These are phyloP conservation scores for Mythimna ferrago DNA, from an alignment of 2,888 invertebrate species.

Conservation along the genomic window DNA sequence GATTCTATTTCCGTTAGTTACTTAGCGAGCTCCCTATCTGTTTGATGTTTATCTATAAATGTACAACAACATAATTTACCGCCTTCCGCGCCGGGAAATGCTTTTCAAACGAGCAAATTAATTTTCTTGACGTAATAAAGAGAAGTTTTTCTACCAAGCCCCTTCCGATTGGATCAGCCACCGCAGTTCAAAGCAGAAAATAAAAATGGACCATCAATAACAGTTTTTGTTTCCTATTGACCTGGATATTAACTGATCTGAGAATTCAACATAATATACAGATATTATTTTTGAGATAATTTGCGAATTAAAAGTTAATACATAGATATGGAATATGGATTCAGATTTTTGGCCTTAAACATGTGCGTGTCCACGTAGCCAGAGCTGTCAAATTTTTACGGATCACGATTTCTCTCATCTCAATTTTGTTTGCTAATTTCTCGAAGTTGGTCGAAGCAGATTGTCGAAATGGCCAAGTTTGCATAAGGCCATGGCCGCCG, in stretches of 20 bases:
- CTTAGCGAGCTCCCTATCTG: constrained; percentile 19
- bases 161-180: not conserved
- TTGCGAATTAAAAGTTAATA: not conserved
- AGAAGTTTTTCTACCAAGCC: constrained; percentile 4
- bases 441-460: constrained; percentile 59
- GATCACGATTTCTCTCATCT: constrained; percentile 60
- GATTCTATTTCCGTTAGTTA: constrained; percentile 35
- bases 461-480: constrained; percentile 71
- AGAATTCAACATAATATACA: constrained; percentile 1
- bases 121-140: constrained; percentile 22
- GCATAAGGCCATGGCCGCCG: constrained; percentile 74
- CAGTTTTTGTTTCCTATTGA: constrained; percentile 26
- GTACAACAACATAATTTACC: constrained; percentile 32
- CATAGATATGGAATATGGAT: not conserved
- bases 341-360: constrained; percentile 17
- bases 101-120: constrained; percentile 37
- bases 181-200: constrained; percentile 2
- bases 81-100: constrained; percentile 43
- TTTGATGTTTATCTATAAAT: constrained; percentile 40
- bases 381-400: constrained; percentile 18
- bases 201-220: constrained; percentile 7
- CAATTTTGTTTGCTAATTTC: constrained; percentile 67
- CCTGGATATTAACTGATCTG: constrained; percentile 7
- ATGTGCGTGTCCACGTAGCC: constrained; percentile 12
- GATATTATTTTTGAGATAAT: constrained; percentile 3